These are phyloP conservation scores for Melanotaenia maccullochi DNA, from an alignment of 2,797 vertebrate genomes.

Conservation along the genomic window DNA sequence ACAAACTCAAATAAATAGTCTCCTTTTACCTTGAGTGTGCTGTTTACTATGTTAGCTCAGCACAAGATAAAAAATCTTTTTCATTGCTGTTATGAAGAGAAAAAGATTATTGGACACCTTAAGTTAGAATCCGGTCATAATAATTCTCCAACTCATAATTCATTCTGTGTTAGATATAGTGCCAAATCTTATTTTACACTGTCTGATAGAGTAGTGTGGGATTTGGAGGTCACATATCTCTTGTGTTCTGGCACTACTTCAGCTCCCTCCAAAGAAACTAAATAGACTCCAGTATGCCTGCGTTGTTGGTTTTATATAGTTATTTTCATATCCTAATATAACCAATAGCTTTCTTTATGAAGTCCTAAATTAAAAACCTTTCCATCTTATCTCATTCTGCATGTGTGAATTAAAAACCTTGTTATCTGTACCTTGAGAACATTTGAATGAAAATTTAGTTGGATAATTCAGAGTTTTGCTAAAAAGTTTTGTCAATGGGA, in stretches of 20 bases:
- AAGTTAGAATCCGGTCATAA: conserved; percentile 52
- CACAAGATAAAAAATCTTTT: conserved; percentile 51
- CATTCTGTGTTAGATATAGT: conserved; percentile 55
- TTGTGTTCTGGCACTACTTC: conserved; percentile 50
- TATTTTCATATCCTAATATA: conserved; percentile 34
- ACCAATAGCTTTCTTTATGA: conserved; percentile 33
- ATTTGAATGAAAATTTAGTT: conserved; percentile 53
- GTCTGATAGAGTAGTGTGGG: conserved; percentile 57
- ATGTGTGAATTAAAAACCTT: conserved; percentile 49
- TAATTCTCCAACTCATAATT: conserved; percentile 54
- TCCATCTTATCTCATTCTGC: conserved; percentile 43
- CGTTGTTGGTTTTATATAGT: conserved; percentile 51
- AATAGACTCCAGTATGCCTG: conserved; percentile 59
- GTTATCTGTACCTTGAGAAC: conserved; percentile 55
- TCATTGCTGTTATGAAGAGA: conserved; percentile 24
- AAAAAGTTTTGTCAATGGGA: conserved; percentile 23
- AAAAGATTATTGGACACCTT: conserved; percentile 44
- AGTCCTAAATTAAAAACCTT: conserved; percentile 30
- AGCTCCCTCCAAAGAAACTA: conserved; percentile 57
- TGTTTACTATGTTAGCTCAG: conserved; percentile 20
- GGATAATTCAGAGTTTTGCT: conserved; percentile 23
- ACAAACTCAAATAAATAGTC: conserved; percentile 26
- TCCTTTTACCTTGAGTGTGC: conserved; percentile 29
- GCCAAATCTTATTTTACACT: conserved; percentile 70
- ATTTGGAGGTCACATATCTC: conserved; percentile 63